Evolutionary conservation across 2,797 vertebrate species (phyloP).

Genomic region (Somateria mollissima): DNA sequence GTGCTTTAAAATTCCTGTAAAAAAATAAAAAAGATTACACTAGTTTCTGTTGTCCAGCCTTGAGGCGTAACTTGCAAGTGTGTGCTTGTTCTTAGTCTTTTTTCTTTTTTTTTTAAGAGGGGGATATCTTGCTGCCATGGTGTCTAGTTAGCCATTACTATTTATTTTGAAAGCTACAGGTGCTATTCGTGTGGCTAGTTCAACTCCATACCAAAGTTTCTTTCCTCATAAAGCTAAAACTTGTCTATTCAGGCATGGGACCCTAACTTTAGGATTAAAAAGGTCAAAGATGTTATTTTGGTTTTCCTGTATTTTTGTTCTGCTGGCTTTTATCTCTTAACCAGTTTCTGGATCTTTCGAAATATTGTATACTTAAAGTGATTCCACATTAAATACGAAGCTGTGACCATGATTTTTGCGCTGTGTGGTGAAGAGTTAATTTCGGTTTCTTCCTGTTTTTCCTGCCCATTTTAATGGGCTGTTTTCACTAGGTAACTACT

Average conservation of each 20-base stretch:
- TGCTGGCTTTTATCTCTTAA: slow-evolving; percentile 41
- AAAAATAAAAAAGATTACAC: neutral
- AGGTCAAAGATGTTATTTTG: slow-evolving; percentile 46
- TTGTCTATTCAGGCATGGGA: slow-evolving; percentile 1
- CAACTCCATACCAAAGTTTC: slow-evolving; percentile 59
- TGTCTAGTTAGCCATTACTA: slow-evolving; percentile 28
- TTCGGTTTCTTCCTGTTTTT: slow-evolving; percentile 4
- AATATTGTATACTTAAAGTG: slow-evolving; percentile 60
- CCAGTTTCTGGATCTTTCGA: slow-evolving; percentile 58
- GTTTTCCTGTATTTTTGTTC: slow-evolving; percentile 61
- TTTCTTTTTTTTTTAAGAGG: neutral
- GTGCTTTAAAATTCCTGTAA: neutral
- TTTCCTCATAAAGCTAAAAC: neutral
- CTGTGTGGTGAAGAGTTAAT: slow-evolving; percentile 39
- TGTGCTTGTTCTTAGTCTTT: neutral
- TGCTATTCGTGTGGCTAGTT: slow-evolving; percentile 58
- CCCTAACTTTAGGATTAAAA: slow-evolving; percentile 38
- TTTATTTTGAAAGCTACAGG: slow-evolving; percentile 60
- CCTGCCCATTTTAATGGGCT: neutral
- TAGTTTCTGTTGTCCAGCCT: neutral
- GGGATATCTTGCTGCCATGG: neutral
- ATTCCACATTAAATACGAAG: slow-evolving; percentile 69
- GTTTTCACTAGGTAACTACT: neutral
- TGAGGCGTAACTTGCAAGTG: neutral
- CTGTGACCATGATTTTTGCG: slow-evolving; percentile 56